Base-by-base conservation (phyloP, 2,888 invertebrate species). In the Erynnis tages region DNA sequence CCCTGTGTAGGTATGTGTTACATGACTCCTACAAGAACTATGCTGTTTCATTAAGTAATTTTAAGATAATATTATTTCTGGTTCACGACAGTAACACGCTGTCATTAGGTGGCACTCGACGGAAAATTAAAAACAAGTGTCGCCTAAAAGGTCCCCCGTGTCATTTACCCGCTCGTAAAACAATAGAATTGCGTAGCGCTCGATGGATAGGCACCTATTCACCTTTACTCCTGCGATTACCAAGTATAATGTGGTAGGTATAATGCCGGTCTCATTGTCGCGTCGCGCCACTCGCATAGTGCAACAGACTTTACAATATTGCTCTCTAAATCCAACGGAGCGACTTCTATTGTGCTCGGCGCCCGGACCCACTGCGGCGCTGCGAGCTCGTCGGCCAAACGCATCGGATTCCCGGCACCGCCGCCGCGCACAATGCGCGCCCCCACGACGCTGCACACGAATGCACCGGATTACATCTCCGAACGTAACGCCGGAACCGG, bases 201-300 rank as follows among this genome's bases (percentile, higher is more conserved):
- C 40, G 48, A 48, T 44, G 23, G 13, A 30, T 37, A 44, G 43
- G 21, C 21, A 19, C 17, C 49, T 54, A 46, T 59, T 60, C 54
- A 60, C 62, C 61, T 62, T 59, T 58, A 58, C 56, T 56, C 61
- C 49, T 37, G 53, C 54, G 46, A 60, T 62, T 62, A 61, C 50
- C 56, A 59, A 61, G 59, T 61, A 54, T 57, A 61, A 61, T 61
- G 34, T 40, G 46, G 54, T 55, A 59, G 59, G 59, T 61, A 54
- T 57, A 61, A 61, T 61, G 34, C 43, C 46, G 54, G 54, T 53
- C 54, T 52, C 54, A 55, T 60, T 54, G 60, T 54, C 52, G 54
- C 54, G 60, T 54, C 52, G 54, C 54, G 55, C 48, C 50, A 46
- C 53, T 53, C 25, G 52, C 27, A 47, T 17, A 44, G 47, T 54